These are phyloP conservation scores for Holocentrus rufus DNA, from an alignment of 2,797 vertebrate species.

Conservation along the genomic window DNA sequence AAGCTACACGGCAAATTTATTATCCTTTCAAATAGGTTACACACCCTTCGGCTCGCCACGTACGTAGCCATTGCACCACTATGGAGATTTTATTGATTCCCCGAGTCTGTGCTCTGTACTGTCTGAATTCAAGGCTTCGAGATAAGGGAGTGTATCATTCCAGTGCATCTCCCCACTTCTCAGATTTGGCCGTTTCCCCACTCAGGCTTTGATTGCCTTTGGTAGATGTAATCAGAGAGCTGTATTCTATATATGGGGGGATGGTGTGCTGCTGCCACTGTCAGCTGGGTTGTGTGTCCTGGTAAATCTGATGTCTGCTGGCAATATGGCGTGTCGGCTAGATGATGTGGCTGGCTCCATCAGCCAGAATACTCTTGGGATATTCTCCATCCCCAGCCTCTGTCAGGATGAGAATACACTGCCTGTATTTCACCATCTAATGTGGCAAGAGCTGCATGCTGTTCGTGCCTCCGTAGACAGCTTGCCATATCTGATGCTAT, in stretches of 20 bases:
- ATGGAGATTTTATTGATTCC: conserved; percentile 56
- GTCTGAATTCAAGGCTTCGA: conserved; percentile 52
- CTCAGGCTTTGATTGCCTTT: conserved; percentile 70
- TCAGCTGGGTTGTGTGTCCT: conserved; percentile 63
- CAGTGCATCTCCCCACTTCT: conserved; percentile 63
- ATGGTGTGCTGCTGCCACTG: conserved; percentile 50
- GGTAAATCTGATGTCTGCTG: conserved; percentile 68
- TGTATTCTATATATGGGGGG: conserved; percentile 47
- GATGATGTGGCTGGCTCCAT: conserved; percentile 63
- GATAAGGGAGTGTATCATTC: conserved; percentile 67
- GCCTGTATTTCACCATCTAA: conserved; percentile 66
- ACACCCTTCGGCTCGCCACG: conserved; percentile 18
- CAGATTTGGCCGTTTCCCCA: conserved; percentile 51
- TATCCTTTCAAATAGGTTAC: conserved; percentile 19
- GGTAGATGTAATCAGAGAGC: conserved; percentile 67
- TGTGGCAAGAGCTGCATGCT: conserved; percentile 58
- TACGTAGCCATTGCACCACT: conserved; percentile 22
- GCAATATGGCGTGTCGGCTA: conserved; percentile 66
- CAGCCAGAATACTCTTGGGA: conserved; percentile 70
- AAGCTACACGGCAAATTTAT: conserved; percentile 56
- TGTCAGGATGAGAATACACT: conserved; percentile 64
- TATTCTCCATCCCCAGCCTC: conserved; percentile 56
- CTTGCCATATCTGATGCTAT: conserved; percentile 60
- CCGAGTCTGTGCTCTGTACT: conserved; percentile 38
- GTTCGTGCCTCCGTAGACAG: conserved; percentile 62